Evolutionary conservation across 2,113 vertebrate species (phyloP).

Genomic region (Microcebus lehilahytsara): DNA sequence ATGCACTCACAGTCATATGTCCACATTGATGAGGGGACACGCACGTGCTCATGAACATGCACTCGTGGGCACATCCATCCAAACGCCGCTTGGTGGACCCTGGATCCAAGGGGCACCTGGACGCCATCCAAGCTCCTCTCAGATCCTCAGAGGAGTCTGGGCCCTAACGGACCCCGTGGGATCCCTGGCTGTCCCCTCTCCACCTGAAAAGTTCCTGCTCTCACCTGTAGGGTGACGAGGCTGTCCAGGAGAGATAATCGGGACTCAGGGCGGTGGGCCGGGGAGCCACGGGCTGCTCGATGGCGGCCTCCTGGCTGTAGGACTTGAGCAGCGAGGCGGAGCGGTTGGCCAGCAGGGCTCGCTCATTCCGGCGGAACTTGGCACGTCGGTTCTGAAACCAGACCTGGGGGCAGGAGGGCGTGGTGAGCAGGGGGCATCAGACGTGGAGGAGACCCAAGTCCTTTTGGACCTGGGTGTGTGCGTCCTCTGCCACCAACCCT

Average conservation of each 20-base stretch:
- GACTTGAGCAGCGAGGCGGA: constrained; percentile 87
- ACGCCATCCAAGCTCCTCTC: neutral
- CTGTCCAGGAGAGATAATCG: constrained; percentile 87
- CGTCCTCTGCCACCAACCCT: neutral
- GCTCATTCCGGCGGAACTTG: constrained; percentile 89
- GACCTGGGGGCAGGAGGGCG: constrained; percentile 71
- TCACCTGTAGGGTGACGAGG: constrained; percentile 87
- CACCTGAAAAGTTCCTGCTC: neutral
- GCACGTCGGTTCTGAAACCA: constrained; percentile 91
- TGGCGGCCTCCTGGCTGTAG: constrained; percentile 86
- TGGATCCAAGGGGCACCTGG: neutral
- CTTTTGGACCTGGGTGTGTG: neutral
- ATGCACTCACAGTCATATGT: no score
- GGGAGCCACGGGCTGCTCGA: constrained; percentile 87
- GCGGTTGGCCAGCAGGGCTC: constrained; percentile 86
- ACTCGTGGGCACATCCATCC: neutral
- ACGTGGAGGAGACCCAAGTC: accelerated
- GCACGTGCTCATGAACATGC: neutral
- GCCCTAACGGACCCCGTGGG: accelerated
- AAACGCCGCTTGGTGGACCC: accelerated
- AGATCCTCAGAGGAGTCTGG: neutral
- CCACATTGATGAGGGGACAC: neutral
- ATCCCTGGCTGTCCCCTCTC: neutral
- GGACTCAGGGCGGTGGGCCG: constrained; percentile 83
- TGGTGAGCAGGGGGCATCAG: neutral